Evolutionary conservation across 1,140 invertebrate genomes (phyloP), one percentile per base, ranked within the genome.

Genomic region (Cecropterus lyciades): DNA sequence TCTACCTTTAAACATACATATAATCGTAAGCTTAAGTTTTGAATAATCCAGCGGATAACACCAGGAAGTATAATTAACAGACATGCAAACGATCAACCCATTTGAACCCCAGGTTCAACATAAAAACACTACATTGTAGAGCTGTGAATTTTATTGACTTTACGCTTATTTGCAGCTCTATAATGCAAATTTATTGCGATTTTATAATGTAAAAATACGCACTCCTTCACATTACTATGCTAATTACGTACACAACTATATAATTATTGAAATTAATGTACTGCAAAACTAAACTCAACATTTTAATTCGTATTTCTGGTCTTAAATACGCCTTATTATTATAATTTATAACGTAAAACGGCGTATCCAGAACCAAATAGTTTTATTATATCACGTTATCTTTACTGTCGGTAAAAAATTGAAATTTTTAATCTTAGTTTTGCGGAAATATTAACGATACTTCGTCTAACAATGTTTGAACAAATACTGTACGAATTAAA

Each of bases 201-300:
- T 55, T 55, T 42, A 55, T 11, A 55, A 15, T 55, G 52, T 30
- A 55, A 55, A 55, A 55, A 55, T 40, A 55, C 33, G 10, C 52
- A 55, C 37, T 20, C 16, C 11, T 42, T 55, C 33, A 0, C 37
- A 42, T 55, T 55, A 55, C 15, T 13, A 42, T 55, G 33, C 52
- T 55, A 55, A 55, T 55, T 55, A 55, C 13, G 27, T 30, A 46
- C 11, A 46, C 24, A 46, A 48, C 42, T 27, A 40, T 45, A 45
- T 43, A 57, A 57, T 57, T 57, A 57, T 57, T 57, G 20, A 57
- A 57, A 57, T 59, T 45, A 45, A 57, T 55, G 40, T 57, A 45
- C 42, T 57, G 40, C 55, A 27, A 45, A 27, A n/a, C 17, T n/a
- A 16, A 17, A 24, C 13, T 30, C 16, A 30, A n/a, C 17, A n/a